Conservation (phyloP, 1,140 invertebrate species). For the Drosophila santomea region DNA sequence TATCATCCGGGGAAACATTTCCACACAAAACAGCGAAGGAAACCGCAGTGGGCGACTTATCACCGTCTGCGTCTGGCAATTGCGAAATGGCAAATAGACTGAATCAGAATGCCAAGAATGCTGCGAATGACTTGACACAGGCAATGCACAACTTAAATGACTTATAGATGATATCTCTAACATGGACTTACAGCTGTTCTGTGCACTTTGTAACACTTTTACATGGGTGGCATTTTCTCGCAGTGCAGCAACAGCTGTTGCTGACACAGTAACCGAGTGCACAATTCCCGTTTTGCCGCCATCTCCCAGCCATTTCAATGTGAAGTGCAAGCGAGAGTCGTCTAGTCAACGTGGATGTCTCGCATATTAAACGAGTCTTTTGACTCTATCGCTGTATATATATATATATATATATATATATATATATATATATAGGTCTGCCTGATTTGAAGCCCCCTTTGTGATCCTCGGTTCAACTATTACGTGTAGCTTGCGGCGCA, state of each 20-base stretch:
- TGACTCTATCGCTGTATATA: not conserved
- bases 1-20: conserved; percentile 30
- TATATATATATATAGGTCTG: not conserved
- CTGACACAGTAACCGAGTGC: conserved; percentile 45
- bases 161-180: too few species aligned
- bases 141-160: too few species aligned
- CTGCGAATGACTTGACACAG: not conserved
- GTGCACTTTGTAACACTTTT: too few species aligned
- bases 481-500: conserved; percentile 38
- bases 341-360: conserved; percentile 36
- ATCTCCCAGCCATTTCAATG: conserved; percentile 30
- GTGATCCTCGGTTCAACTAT: conserved; percentile 10
- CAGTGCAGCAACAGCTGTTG: conserved; percentile 13
- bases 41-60: conserved; percentile 20
- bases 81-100: conserved; percentile 28
- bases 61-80: conserved; percentile 25
- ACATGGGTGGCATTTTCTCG: not conserved
- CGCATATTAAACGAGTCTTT: conserved; percentile 35
- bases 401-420: not conserved
- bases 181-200: too few species aligned
- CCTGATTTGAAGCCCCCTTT: conserved; percentile 11
- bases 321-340: conserved; percentile 50
- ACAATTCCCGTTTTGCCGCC: conserved; percentile 26
- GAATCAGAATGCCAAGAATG: conserved; percentile 29
- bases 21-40: conserved; percentile 7